These are phyloP conservation scores for Protaetia brevitarsis DNA, from an alignment of 1,140 invertebrate genomes.

Conservation along the genomic window DNA sequence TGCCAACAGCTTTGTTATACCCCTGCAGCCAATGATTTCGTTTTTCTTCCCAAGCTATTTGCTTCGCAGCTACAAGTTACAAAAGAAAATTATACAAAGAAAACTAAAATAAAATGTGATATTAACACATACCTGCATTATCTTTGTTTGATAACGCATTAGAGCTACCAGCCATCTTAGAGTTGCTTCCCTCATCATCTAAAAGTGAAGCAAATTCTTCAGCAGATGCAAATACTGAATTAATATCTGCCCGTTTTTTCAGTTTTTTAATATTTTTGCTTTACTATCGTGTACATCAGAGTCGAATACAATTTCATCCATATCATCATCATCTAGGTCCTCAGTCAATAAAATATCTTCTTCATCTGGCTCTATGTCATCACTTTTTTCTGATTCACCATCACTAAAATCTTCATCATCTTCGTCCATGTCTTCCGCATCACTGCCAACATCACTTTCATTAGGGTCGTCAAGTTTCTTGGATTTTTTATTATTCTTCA, in stretches of 20 bases:
- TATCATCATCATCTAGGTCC: conserved; percentile 33
- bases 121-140: conserved; percentile 40
- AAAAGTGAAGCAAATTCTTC: conserved; percentile 48
- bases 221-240: conserved; percentile 45
- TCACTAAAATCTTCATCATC: conserved; percentile 45
- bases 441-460: conserved; percentile 47
- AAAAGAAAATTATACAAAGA: neutral
- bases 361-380: conserved; percentile 33
- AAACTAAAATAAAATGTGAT: neutral
- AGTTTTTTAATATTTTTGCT: conserved; percentile 31
- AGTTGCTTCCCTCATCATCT: conserved; percentile 44
- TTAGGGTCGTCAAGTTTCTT: conserved; percentile 44
- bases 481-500: conserved; percentile 44
- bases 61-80: conserved; percentile 43
- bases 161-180: conserved; percentile 42
- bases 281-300: conserved; percentile 34
- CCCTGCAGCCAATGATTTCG: conserved; percentile 44
- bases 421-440: conserved; percentile 48
- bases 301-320: conserved; percentile 32
- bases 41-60: conserved; percentile 46
- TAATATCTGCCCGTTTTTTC: conserved; percentile 33
- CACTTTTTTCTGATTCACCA: conserved; percentile 33
- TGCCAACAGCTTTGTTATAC: conserved; percentile 37
- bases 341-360: conserved; percentile 39
- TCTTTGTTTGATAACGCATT: conserved; percentile 44